phyloP scores from a whole-genome alignment of 2,797 vertebrate species.

The Podarcis lilfordi region DNA sequence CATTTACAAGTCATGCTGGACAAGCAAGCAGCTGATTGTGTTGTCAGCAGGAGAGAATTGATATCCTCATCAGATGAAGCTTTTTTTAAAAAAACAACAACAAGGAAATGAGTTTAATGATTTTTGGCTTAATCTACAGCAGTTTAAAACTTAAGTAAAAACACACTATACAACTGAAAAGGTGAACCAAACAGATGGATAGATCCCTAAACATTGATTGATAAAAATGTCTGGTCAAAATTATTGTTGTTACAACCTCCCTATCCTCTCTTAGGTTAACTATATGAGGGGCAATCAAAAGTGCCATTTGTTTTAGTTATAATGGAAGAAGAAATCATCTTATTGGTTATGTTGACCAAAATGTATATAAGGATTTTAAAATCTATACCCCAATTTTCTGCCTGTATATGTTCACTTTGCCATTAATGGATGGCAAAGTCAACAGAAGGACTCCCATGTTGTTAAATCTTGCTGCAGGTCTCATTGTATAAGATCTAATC shows the following conservation, averaged over 20 bases:
- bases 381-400: not conserved
- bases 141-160: not conserved
- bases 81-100: not conserved
- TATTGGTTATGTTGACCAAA: not conserved
- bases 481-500: not conserved
- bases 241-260: not conserved
- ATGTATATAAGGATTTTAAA: not conserved
- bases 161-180: not conserved
- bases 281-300: not conserved
- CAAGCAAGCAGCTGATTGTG: not conserved
- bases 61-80: not conserved
- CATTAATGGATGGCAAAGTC: no score
- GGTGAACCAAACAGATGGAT: not conserved
- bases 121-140: not conserved
- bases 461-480: no score
- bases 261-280: not conserved
- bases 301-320: not conserved
- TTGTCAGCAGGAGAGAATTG: not conserved
- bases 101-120: slow-evolving; percentile 1
- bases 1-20: not conserved
- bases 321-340: not conserved
- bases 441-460: no score
- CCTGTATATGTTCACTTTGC: no score
- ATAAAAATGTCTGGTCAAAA: slow-evolving; percentile 41
- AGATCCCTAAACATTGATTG: slow-evolving; percentile 1